A percentile compares a stretch with the other conserved stretches of the same genome.
Evolutionary conservation across 2,888 invertebrate genomes (phyloP).

Genomic region (Lepidocyrtoides sp.): DNA sequence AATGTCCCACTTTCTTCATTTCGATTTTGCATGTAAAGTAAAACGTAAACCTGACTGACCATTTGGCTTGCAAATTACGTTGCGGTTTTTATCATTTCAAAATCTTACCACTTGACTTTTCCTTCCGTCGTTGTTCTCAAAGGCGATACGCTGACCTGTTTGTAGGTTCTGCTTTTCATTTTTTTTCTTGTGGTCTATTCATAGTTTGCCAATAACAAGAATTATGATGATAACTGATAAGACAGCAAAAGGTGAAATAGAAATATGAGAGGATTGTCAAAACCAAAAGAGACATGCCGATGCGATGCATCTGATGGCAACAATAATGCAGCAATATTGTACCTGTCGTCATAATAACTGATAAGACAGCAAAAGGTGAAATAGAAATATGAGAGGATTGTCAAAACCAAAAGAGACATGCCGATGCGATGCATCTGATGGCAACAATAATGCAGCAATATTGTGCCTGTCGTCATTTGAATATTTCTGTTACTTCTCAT

Average conservation of each 20-base stretch:
- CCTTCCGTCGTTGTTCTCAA: no score
- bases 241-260: background rate
- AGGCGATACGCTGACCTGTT: constrained; percentile 3
- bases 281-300: background rate
- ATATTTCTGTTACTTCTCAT: background rate
- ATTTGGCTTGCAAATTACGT: constrained; percentile 4
- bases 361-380: background rate
- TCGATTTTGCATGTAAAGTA: no score
- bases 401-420: background rate
- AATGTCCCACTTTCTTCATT: background rate
- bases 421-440: background rate
- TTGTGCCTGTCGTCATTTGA: constrained; percentile 4
- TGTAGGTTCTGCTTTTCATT: no score
- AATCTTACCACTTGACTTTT: background rate
- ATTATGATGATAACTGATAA: background rate
- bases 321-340: background rate
- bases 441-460: background rate
- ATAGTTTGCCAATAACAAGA: background rate
- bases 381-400: constrained; percentile 2
- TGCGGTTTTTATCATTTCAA: background rate
- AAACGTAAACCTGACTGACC: background rate
- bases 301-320: background rate
- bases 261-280: constrained; percentile 5
- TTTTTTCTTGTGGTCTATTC: background rate
- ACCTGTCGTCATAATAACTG: background rate